These are phyloP conservation scores for Orientallactaga bullata DNA, from an alignment of 2,113 vertebrate species.

Conservation along the genomic window DNA sequence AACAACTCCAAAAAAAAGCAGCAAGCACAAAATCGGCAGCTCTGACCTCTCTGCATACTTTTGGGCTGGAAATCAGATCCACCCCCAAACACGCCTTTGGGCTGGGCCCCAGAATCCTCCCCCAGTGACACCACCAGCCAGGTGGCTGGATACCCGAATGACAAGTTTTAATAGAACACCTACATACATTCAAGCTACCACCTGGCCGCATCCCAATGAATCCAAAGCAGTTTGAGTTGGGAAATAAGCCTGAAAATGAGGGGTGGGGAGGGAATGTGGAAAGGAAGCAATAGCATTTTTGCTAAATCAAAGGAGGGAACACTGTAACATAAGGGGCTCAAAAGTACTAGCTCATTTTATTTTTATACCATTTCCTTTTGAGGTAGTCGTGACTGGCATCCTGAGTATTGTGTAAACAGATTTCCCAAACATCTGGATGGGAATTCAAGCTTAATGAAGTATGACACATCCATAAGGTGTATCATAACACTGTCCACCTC, in stretches of 20 bases:
- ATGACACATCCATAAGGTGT: not conserved
- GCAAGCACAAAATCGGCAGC: no score
- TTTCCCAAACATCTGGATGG: slow-evolving; percentile 42
- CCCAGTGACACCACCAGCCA: no score
- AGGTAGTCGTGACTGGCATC: not conserved
- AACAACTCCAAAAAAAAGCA: no score
- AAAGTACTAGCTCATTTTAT: slow-evolving; percentile 9
- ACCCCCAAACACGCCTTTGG: no score
- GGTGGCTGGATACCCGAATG: no score
- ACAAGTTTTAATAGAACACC: no score
- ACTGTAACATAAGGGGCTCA: not conserved
- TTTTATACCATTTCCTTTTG: slow-evolving; percentile 46
- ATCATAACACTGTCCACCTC: not conserved
- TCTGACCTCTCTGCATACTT: no score
- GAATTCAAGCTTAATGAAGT: slow-evolving; percentile 12
- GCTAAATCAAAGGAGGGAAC: not conserved
- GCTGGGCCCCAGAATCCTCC: no score
- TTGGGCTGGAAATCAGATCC: no score
- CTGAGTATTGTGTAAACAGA: slow-evolving; percentile 29
- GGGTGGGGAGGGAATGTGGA: not conserved
- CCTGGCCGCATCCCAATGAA: not conserved
- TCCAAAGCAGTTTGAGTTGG: not conserved
- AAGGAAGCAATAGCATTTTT: not conserved
- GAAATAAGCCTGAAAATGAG: not conserved
- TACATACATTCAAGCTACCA: no score